A percentile compares a stretch with the other conserved stretches of the same genome.
phyloP scores from a whole-genome alignment of 1,140 invertebrate genomes.

The Trichoplusia ni region DNA sequence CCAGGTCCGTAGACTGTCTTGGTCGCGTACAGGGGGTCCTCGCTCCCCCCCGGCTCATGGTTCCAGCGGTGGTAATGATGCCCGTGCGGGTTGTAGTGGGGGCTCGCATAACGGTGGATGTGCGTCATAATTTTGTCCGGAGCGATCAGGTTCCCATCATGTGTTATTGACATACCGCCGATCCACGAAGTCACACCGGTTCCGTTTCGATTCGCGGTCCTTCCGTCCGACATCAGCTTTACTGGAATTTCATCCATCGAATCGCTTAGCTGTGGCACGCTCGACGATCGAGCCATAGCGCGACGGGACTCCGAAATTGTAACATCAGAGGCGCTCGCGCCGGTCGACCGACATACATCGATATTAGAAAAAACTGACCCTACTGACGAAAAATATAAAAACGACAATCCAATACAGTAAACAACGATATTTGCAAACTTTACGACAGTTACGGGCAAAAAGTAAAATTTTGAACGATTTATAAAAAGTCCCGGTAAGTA shows the following conservation, averaged over 20 bases:
- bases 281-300: constrained; percentile 63
- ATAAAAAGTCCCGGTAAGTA: constrained; percentile 41
- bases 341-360: constrained; percentile 57
- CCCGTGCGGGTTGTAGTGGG: constrained; percentile 75
- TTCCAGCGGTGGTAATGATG: constrained; percentile 74
- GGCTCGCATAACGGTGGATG: constrained; percentile 74
- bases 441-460: constrained; percentile 73
- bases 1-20: constrained; percentile 77
- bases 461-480: constrained; percentile 43
- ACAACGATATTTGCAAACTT: constrained; percentile 69
- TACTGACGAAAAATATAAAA: constrained; percentile 60
- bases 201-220: constrained; percentile 67
- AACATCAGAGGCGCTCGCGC: constrained; percentile 62
- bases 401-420: constrained; percentile 61
- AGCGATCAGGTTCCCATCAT: constrained; percentile 75
- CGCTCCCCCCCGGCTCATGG: constrained; percentile 74
- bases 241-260: constrained; percentile 78
- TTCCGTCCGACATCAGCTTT: constrained; percentile 78
- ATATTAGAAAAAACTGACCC: constrained; percentile 52
- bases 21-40: constrained; percentile 73
- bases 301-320: constrained; percentile 57
- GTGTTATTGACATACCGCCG: constrained; percentile 78
- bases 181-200: constrained; percentile 73
- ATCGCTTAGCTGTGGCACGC: constrained; percentile 71
- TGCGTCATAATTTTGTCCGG: constrained; percentile 77